These are phyloP conservation scores for Ptychoptera contaminata DNA, from an alignment of 2,888 invertebrate species.

Conservation along the genomic window DNA sequence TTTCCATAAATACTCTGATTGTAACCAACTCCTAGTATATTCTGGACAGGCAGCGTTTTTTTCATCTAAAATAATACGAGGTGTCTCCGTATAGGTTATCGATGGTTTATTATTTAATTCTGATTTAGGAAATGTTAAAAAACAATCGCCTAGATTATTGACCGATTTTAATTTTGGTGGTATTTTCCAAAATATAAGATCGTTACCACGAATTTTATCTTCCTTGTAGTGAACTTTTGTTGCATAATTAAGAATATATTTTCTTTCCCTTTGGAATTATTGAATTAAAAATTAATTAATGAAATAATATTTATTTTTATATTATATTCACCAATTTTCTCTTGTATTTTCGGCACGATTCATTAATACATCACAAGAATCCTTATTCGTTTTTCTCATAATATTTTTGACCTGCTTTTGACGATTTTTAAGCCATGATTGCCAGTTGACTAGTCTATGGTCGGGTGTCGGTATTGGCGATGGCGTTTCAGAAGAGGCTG, in stretches of 20 bases:
- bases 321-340: background rate
- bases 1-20: conserved; percentile 6
- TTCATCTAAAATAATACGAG: conserved; percentile 5
- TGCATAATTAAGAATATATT: conserved; percentile 7
- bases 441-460: background rate
- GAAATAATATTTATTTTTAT: too few relatives aligned
- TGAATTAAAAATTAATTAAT: conserved; percentile 1
- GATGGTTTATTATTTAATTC: conserved; percentile 2
- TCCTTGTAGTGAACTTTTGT: conserved; percentile 4
- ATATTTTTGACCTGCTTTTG: background rate
- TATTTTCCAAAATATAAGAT: background rate
- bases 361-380: background rate
- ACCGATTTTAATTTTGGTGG: background rate
- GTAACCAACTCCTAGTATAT: conserved; percentile 4
- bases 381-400: background rate
- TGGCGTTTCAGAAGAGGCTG: background rate
- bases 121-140: conserved; percentile 4
- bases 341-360: background rate
- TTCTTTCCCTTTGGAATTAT: conserved; percentile 5
- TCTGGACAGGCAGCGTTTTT: background rate
- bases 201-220: background rate
- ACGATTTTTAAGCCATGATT: background rate
- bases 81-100: conserved; percentile 4
- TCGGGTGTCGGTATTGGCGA: background rate
- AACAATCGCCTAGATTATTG: background rate